Evolutionary conservation across 2,888 invertebrate species (phyloP).

Genomic region (Cataglyphis rosenhaueri): DNA sequence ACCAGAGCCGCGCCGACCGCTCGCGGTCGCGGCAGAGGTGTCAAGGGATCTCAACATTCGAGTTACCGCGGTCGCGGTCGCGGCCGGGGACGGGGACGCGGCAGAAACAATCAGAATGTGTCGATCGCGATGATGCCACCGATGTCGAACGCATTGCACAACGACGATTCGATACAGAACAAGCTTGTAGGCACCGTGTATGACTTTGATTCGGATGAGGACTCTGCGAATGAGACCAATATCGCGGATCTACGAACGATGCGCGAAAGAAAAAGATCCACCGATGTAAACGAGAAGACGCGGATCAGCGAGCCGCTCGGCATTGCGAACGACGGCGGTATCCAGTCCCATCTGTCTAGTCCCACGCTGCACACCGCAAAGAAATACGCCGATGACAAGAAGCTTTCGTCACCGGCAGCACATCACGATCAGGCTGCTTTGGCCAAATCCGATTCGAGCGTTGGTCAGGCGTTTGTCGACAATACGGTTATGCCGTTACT

Average conservation of each 20-base stretch:
- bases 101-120: conserved; percentile 65
- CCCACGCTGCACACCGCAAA: conserved; percentile 70
- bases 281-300: conserved; percentile 82
- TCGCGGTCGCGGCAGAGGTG: conserved; percentile 86
- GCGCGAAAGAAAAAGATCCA: conserved; percentile 90
- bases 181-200: conserved; percentile 95
- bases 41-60: conserved; percentile 81
- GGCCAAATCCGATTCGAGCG: conserved; percentile 74
- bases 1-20: conserved; percentile 78
- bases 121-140: conserved; percentile 66
- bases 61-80: conserved; percentile 80
- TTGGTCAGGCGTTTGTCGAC: conserved; percentile 86
- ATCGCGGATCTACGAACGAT: conserved; percentile 92
- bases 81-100: conserved; percentile 84
- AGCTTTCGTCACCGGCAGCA: conserved; percentile 78
- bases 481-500: conserved; percentile 91
- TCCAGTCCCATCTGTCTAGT: conserved; percentile 74
- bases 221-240: conserved; percentile 90
- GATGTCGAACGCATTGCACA: conserved; percentile 83
- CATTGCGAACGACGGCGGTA: conserved; percentile 68
- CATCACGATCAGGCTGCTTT: conserved; percentile 65
- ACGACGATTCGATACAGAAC: conserved; percentile 91
- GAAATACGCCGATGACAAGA: conserved; percentile 78
- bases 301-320: conserved; percentile 57
- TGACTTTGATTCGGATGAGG: conserved; percentile 94